Percentiles rank a stretch among this genome's conserved stretches.
phyloP scores from a whole-genome alignment of 2,113 vertebrate genomes.

The Gymnogyps californianus region DNA sequence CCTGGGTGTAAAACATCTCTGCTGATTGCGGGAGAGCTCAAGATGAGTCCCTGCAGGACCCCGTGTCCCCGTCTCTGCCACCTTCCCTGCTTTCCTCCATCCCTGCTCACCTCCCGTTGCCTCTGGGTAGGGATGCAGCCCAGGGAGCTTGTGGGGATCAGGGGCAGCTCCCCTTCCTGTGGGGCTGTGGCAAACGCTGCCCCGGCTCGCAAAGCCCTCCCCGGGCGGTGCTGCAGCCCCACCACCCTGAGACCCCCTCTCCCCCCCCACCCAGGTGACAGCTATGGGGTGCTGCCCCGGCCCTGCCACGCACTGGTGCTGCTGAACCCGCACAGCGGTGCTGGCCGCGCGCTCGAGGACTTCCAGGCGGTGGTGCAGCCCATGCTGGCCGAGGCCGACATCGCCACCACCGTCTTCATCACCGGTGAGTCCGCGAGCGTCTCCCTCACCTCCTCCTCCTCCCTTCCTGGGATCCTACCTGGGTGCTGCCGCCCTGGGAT shows the following conservation, averaged over 20 bases:
- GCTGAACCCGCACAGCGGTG: slow-evolving; percentile 42
- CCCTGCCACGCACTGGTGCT: slow-evolving; percentile 25
- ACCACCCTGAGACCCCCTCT: neutral
- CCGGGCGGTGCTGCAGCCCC: neutral
- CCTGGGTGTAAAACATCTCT: neutral
- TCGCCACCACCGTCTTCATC: slow-evolving; percentile 33
- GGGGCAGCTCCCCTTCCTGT: neutral
- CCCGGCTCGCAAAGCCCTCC: neutral
- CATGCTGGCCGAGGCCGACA: slow-evolving; percentile 50
- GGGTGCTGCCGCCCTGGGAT: accelerated
- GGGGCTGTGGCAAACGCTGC: neutral
- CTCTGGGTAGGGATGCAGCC: neutral
- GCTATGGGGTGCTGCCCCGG: slow-evolving; percentile 53
- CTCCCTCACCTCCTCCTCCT: neutral
- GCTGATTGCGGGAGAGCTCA: accelerated
- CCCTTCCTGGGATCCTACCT: neutral
- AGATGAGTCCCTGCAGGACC: neutral
- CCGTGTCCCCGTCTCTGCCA: neutral
- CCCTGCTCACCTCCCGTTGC: neutral
- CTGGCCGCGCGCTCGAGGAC: neutral
- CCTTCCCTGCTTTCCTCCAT: neutral
- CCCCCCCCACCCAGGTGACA: neutral
- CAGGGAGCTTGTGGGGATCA: neutral
- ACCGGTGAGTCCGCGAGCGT: neutral
- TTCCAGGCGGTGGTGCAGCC: slow-evolving; percentile 46